Evolutionary conservation across 2,797 vertebrate species (phyloP).

Genomic region (Gymnoscopelus braueri): DNA sequence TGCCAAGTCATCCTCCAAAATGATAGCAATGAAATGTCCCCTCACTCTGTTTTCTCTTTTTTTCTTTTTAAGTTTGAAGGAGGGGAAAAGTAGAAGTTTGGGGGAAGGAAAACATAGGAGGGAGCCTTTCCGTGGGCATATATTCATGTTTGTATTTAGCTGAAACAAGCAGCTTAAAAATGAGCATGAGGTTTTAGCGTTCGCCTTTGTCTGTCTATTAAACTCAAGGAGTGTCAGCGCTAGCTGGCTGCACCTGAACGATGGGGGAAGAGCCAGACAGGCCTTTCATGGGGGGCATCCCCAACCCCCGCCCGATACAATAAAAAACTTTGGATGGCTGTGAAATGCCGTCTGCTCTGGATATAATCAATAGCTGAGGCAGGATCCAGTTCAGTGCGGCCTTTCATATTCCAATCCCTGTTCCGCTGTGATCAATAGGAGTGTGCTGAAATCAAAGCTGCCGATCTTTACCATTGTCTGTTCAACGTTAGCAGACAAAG

Average conservation of each 20-base stretch:
- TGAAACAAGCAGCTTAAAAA: slow-evolving; percentile 46
- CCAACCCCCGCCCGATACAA: slow-evolving; percentile 38
- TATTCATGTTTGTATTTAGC: slow-evolving; percentile 46
- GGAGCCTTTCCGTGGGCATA: slow-evolving; percentile 42
- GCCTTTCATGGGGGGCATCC: slow-evolving; percentile 46
- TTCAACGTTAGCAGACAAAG: slow-evolving; percentile 80
- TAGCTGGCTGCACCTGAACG: slow-evolving; percentile 54
- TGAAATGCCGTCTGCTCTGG: slow-evolving; percentile 75
- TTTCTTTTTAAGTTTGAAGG: slow-evolving; percentile 41
- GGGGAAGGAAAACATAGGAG: slow-evolving; percentile 18
- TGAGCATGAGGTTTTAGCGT: slow-evolving; percentile 34
- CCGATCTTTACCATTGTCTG: slow-evolving; percentile 78
- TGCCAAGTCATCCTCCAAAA: slow-evolving; percentile 29
- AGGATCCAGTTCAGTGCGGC: slow-evolving; percentile 72
- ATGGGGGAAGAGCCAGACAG: slow-evolving; percentile 68
- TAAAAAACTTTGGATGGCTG: slow-evolving; percentile 69
- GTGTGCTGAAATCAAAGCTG: slow-evolving; percentile 77
- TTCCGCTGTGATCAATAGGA: slow-evolving; percentile 78
- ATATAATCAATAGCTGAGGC: slow-evolving; percentile 79
- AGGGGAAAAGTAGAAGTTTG: not conserved
- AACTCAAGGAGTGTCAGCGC: slow-evolving; percentile 40
- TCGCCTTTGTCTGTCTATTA: slow-evolving; percentile 47
- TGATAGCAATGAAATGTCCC: slow-evolving; percentile 49
- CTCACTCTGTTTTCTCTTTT: slow-evolving; percentile 29
- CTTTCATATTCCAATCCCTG: slow-evolving; percentile 79